These are phyloP conservation scores for Perognathus longimembris DNA, from an alignment of 2,113 vertebrate species.

Conservation along the genomic window DNA sequence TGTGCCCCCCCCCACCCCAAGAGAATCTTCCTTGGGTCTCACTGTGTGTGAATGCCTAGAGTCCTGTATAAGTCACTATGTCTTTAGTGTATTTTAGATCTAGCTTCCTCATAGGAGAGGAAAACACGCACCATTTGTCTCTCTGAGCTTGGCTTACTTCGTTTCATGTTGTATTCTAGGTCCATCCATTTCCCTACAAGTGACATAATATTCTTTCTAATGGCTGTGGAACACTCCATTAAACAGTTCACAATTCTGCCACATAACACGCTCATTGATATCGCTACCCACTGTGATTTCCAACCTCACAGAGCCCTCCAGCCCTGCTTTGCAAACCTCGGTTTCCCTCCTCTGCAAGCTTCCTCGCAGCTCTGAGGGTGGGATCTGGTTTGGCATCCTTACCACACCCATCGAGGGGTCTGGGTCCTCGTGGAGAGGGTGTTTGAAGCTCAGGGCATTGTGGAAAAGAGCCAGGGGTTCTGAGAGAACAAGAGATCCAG, in stretches of 20 bases:
- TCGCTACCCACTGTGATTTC: neutral
- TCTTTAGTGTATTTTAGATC: too few species aligned
- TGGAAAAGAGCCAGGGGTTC: neutral
- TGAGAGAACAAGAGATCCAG: neutral
- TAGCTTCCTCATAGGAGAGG: too few species aligned
- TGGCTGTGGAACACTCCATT: too few species aligned
- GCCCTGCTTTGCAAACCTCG: neutral
- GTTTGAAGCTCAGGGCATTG: neutral
- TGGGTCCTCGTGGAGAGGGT: accelerated
- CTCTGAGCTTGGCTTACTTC: too few species aligned
- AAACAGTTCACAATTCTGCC: neutral
- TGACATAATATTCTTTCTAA: too few species aligned
- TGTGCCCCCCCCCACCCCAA: too few species aligned
- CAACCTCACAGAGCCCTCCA: neutral
- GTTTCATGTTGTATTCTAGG: too few species aligned
- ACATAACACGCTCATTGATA: neutral
- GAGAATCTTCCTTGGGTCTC: too few species aligned
- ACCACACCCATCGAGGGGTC: neutral
- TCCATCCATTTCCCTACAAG: too few species aligned
- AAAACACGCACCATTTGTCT: too few species aligned
- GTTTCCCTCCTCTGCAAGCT: neutral
- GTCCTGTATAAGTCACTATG: too few species aligned
- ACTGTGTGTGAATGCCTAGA: too few species aligned
- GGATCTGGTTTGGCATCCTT: neutral
- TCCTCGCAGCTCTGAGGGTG: neutral